A percentile compares a stretch with the other conserved stretches of the same genome.
phyloP scores from a whole-genome alignment of 2,113 vertebrate genomes.

The Phrynocephalus versicolor region DNA sequence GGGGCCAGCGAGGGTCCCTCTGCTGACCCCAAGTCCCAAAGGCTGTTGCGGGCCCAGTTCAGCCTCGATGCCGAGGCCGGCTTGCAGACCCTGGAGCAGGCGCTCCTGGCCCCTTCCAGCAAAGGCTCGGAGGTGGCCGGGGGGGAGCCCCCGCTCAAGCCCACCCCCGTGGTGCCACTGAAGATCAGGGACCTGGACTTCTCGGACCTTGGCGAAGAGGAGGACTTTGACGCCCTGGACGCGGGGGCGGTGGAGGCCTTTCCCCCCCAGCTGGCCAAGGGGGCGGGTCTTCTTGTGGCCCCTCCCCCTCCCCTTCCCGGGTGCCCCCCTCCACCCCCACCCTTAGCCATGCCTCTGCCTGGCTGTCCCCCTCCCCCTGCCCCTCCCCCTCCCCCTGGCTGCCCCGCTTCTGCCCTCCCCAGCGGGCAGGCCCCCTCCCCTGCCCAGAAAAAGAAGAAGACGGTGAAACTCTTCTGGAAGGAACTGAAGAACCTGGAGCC shows the following conservation, averaged over 20 bases:
- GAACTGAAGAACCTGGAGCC: slow-evolving; percentile 87
- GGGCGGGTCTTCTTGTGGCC: slow-evolving; percentile 22
- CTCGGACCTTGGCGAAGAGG: slow-evolving; percentile 91
- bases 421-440: slow-evolving; percentile 51
- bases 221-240: slow-evolving; percentile 89
- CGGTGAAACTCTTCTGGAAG: slow-evolving; percentile 95
- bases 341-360: slow-evolving; percentile 8
- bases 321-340: slow-evolving; percentile 25
- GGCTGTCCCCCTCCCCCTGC: slow-evolving; percentile 30
- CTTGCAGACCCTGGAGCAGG: slow-evolving; percentile 74
- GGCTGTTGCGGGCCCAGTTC: slow-evolving; percentile 71
- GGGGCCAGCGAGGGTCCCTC: slow-evolving; percentile 12
- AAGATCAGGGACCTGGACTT: slow-evolving; percentile 96
- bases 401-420: slow-evolving; percentile 11
- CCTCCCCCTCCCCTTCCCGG: slow-evolving; percentile 71
- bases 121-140: slow-evolving; percentile 72
- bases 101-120: slow-evolving; percentile 73
- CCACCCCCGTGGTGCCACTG: slow-evolving; percentile 69
- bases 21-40: slow-evolving; percentile 50
- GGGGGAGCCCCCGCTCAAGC: slow-evolving; percentile 79
- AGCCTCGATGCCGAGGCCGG: slow-evolving; percentile 81
- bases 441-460: slow-evolving; percentile 78
- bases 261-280: slow-evolving; percentile 35
- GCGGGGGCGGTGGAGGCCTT: slow-evolving; percentile 64
- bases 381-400: slow-evolving; percentile 56